Percentiles rank a stretch among this genome's conserved stretches.
These are phyloP conservation scores for Pegea sp. DNA, from an alignment of 23 tunicate genomes.

Conservation along the genomic window DNA sequence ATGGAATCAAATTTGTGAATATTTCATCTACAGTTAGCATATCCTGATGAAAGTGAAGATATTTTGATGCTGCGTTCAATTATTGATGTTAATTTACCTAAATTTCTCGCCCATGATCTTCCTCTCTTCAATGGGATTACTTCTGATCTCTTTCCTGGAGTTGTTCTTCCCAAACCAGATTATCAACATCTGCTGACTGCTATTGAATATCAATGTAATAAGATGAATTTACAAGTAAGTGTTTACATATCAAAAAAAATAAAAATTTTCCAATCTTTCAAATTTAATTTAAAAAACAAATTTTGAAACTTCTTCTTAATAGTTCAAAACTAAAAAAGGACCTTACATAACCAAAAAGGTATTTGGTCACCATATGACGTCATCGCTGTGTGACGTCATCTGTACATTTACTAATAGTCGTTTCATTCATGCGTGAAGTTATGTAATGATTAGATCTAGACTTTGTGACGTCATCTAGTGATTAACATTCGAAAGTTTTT, in stretches of 20 bases:
- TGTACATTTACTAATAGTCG: too few species aligned
- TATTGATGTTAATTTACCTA: slow-evolving; percentile 94
- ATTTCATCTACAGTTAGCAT: slow-evolving; percentile 73
- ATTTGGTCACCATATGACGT: too few species aligned
- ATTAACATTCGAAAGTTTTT: background rate
- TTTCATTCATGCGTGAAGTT: too few species aligned
- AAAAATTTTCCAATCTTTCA: background rate
- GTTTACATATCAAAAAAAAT: background rate
- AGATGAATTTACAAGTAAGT: slow-evolving; percentile 77
- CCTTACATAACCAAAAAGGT: slow-evolving; percentile 43
- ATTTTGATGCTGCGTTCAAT: slow-evolving; percentile 96
- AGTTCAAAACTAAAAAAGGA: slow-evolving; percentile 27
- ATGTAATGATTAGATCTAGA: too few species aligned
- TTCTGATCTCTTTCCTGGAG: slow-evolving; percentile 93
- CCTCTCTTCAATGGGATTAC: slow-evolving; percentile 98
- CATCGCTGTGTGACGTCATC: too few species aligned
- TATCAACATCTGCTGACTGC: slow-evolving; percentile 68
- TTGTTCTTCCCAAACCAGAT: slow-evolving; percentile 84
- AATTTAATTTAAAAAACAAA: background rate
- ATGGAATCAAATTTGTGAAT: too few species aligned
- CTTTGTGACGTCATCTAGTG: background rate
- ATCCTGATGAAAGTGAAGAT: slow-evolving; percentile 96
- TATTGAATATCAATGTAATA: slow-evolving; percentile 74
- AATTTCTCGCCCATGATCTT: slow-evolving; percentile 92
- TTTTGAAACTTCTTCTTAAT: background rate